phyloP scores from a whole-genome alignment of 2,888 invertebrate genomes.

The Plagodis dolabraria region DNA sequence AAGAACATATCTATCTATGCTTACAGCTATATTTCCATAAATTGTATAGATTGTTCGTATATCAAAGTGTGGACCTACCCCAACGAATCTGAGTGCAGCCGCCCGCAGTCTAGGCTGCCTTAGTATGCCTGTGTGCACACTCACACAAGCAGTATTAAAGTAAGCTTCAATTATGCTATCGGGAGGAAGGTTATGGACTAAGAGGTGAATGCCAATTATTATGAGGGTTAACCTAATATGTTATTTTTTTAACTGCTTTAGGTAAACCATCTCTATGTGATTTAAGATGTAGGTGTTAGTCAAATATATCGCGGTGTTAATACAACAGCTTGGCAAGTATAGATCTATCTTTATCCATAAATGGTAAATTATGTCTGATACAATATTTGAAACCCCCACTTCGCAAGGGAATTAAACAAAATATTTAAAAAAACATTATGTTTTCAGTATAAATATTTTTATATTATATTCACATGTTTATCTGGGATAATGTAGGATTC shows the following conservation, averaged over 20 bases:
- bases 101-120: slow-evolving; percentile 41
- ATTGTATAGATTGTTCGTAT: neutral
- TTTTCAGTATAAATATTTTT: too few relatives aligned
- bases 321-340: too few relatives aligned
- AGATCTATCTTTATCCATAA: too few relatives aligned
- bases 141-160: slow-evolving; percentile 46
- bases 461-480: too few relatives aligned
- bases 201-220: slow-evolving; percentile 1
- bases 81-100: slow-evolving; percentile 58
- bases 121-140: slow-evolving; percentile 33
- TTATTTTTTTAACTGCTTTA: neutral
- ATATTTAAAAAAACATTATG: too few relatives aligned
- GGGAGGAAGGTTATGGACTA: slow-evolving; percentile 35
- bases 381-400: too few relatives aligned
- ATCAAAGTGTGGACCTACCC: slow-evolving; percentile 54
- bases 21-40: slow-evolving; percentile 2
- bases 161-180: slow-evolving; percentile 63
- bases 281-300: too few relatives aligned
- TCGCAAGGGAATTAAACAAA: too few relatives aligned
- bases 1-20: slow-evolving; percentile 4
- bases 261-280: too few relatives aligned
- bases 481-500: too few relatives aligned
- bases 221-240: neutral
- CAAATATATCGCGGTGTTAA: too few relatives aligned
- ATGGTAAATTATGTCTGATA: too few relatives aligned